Conservation (phyloP, 2,888 invertebrate species). For the Leucozona laternaria region DNA sequence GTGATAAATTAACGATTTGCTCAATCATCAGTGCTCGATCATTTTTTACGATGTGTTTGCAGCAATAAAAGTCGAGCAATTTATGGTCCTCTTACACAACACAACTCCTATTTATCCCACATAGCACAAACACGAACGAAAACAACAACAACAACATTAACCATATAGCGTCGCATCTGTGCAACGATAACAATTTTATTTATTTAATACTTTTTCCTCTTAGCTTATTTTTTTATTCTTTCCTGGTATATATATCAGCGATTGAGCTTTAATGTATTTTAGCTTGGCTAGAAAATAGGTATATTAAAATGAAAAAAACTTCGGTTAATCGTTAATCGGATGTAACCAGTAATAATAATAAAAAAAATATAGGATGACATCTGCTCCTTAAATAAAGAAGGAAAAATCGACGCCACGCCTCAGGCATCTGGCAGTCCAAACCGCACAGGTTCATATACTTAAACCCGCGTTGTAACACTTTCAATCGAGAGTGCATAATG, state of each 20-base stretch:
- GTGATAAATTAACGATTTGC: conserved; percentile 74
- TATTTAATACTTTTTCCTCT: conserved; percentile 53
- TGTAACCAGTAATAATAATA: neutral
- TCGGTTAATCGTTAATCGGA: conserved; percentile 30
- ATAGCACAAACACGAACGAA: neutral
- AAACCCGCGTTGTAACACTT: neutral
- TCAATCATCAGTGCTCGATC: conserved; percentile 75
- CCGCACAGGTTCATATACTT: neutral
- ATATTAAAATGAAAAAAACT: neutral
- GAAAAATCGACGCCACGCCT: conserved; percentile 24
- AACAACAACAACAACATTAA: conserved; percentile 41
- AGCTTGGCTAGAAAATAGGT: conserved; percentile 19
- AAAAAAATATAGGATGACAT: conserved; percentile 42
- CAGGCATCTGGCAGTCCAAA: neutral
- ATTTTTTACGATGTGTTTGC: conserved; percentile 75
- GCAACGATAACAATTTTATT: conserved; percentile 69
- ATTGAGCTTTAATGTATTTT: conserved; percentile 63
- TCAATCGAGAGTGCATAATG: conserved; percentile 45
- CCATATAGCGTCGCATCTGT: conserved; percentile 60
- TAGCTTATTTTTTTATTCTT: conserved; percentile 5
- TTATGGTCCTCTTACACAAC: conserved; percentile 51
- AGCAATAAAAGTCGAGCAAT: conserved; percentile 69
- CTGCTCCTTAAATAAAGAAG: conserved; percentile 43
- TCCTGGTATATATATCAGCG: conserved; percentile 62
- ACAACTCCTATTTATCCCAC: conserved; percentile 12